These are phyloP conservation scores for Xenentodon cancila DNA, from an alignment of 2,797 vertebrate species.

Conservation along the genomic window DNA sequence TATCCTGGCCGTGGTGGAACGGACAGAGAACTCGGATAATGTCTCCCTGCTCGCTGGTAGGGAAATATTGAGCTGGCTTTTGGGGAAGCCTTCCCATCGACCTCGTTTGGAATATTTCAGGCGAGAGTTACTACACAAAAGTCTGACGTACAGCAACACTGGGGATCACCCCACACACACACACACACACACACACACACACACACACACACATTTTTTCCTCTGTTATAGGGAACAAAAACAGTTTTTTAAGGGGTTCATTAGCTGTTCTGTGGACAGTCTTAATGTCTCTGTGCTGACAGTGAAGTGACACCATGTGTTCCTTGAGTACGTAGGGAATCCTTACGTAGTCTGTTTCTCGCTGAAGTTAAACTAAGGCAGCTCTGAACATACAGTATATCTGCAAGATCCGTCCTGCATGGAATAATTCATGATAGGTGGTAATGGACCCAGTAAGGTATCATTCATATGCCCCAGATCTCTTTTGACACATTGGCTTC, in stretches of 20 bases:
- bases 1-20: no score
- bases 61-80: no score
- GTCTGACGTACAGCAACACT: no score
- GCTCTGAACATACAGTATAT: neutral
- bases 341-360: constrained; percentile 22
- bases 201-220: no score
- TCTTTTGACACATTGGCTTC: constrained; percentile 42
- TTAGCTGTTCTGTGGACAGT: constrained; percentile 29
- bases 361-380: constrained; percentile 42
- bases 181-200: no score
- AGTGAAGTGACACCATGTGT: constrained; percentile 39
- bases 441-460: constrained; percentile 68
- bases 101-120: no score
- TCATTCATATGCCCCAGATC: constrained; percentile 68
- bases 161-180: no score
- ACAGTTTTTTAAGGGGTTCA: constrained; percentile 48
- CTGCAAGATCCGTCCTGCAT: neutral
- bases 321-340: constrained; percentile 25
- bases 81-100: no score
- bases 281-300: constrained; percentile 42
- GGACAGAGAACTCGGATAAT: no score
- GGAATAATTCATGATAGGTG: constrained; percentile 71
- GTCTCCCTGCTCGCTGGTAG: no score
- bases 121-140: no score
- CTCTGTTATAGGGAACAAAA: constrained; percentile 4